Evolutionary conservation across 1,140 invertebrate genomes (phyloP), one percentile per base, ranked within the genome.

Genomic region (Myzus persicae): DNA sequence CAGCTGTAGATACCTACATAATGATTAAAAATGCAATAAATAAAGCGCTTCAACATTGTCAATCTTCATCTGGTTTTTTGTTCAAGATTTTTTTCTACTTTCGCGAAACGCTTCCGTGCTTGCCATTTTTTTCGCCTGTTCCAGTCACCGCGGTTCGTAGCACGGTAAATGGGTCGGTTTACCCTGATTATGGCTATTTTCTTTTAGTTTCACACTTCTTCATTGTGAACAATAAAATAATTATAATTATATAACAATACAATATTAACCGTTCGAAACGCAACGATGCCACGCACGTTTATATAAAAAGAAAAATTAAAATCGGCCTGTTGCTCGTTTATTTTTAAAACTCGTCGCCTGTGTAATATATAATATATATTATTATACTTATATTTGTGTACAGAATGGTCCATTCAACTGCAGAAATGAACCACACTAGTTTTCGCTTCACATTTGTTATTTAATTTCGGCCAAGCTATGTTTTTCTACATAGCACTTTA

Each of bases 291-390:
- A n/a, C 3, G 31, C 31, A 4, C 31, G n/a, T 76, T 76, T 36
- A n/a, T 76, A 76, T n/a, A 76, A 76, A 76, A 76, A 76, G 31
- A 76, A 76, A 76, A 76, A 76, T 76, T 76, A n/a, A 76, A n/a
- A n/a, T 76, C 59, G n/a, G 59, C n/a, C 59, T 18, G 59, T 76
- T 76, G n/a, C 59, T 76, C 31, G 59, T 76, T 76, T 76, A 76
- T 76, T 76, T 76, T 76, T 76, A 76, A 76, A 76, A n/a, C 59
- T 76, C 31, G 59, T 76, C 31, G 31, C 1, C 59, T 18, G 31
- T 76, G 14, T n/a, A 76, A 76, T 76, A 36, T n/a, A n/a, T 18
- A 6, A n/a, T 18, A 76, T 54, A 76, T 18, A 76, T 76, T 76
- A 76, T 76, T n/a, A n/a, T n/a, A 76, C 59, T 36, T 76, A 14